Evolutionary conservation across 2,888 invertebrate genomes (phyloP).

Genomic region (Pasiphila rectangulata): DNA sequence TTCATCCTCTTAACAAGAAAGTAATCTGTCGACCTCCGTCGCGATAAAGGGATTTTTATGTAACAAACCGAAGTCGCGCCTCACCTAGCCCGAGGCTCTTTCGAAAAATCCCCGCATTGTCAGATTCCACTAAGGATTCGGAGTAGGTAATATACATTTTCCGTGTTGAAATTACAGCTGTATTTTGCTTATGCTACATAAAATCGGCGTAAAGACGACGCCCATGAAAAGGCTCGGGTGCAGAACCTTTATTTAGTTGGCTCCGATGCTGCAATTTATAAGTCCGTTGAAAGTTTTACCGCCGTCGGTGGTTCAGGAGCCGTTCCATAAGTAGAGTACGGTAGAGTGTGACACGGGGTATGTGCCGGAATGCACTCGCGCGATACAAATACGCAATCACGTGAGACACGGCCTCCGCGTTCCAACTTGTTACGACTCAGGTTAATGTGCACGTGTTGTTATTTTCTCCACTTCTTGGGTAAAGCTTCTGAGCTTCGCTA

Average conservation of each 20-base stretch:
- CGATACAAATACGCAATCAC: conserved; percentile 50
- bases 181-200: conserved; percentile 75
- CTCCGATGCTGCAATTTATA: conserved; percentile 66
- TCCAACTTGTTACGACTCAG: conserved; percentile 41
- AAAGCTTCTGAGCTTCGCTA: background rate
- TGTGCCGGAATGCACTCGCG: conserved; percentile 50
- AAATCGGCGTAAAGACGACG: conserved; percentile 73
- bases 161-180: conserved; percentile 74
- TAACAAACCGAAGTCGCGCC: conserved; percentile 77
- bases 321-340: conserved; percentile 59
- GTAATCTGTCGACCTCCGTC: conserved; percentile 78
- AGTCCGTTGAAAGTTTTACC: conserved; percentile 74
- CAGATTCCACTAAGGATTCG: conserved; percentile 74
- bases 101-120: conserved; percentile 73
- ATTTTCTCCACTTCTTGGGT: background rate
- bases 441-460: conserved; percentile 21
- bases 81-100: conserved; percentile 75
- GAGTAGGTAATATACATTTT: conserved; percentile 71
- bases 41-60: conserved; percentile 80
- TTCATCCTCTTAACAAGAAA: conserved; percentile 79
- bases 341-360: conserved; percentile 48
- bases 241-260: conserved; percentile 71
- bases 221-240: conserved; percentile 61
- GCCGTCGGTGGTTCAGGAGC: conserved; percentile 56
- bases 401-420: conserved; percentile 39